Conservation (phyloP, 2,797 vertebrate species). For the Natrix natrix region DNA sequence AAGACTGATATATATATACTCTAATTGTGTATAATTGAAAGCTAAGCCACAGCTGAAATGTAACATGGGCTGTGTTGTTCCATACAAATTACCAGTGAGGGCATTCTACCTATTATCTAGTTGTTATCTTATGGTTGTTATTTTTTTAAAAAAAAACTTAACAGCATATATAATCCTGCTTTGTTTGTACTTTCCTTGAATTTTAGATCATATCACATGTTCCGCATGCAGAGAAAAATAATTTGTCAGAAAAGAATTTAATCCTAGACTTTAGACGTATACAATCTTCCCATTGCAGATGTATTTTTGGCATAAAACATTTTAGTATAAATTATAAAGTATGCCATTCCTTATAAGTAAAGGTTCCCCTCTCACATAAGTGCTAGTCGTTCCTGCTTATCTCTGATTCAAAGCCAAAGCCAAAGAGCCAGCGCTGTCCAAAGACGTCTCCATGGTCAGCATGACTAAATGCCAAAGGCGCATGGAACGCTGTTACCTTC, state of each 20-base stretch:
- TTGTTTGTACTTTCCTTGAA: neutral
- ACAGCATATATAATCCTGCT: neutral
- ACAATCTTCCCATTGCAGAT: neutral
- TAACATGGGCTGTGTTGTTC: conserved; percentile 36
- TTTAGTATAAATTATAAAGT: neutral
- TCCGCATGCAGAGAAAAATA: neutral
- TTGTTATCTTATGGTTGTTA: neutral
- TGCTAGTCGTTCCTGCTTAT: no score
- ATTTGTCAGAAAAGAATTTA: neutral
- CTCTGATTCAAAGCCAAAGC: no score
- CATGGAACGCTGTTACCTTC: no score
- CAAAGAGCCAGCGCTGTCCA: no score
- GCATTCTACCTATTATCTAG: neutral
- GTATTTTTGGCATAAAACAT: neutral
- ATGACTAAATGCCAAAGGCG: no score
- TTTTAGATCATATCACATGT: neutral
- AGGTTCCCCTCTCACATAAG: no score
- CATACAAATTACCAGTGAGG: conserved; percentile 17
- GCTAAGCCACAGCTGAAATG: conserved; percentile 49
- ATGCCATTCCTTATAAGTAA: neutral
- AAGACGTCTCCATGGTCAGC: no score
- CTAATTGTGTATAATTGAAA: conserved; percentile 37
- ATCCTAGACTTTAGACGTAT: neutral
- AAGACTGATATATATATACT: conserved; percentile 33
- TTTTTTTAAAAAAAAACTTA: neutral